Evolutionary conservation across 2,888 invertebrate species (phyloP).

Genomic region (Chromoteleia sp.): DNA sequence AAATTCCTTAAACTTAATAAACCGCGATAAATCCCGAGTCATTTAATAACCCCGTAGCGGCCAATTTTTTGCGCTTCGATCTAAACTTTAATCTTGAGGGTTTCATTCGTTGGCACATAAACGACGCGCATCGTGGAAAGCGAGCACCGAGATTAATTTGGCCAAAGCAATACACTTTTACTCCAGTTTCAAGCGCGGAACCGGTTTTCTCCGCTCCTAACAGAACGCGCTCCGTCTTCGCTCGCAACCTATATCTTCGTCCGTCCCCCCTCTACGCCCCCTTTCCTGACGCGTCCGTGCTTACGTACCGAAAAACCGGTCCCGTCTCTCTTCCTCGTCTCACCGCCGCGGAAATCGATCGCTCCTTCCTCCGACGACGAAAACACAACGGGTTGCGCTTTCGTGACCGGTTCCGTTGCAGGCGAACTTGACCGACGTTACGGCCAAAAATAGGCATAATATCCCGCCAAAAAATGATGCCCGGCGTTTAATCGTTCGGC

Average conservation of each 20-base stretch:
- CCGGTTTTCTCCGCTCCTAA: constrained; percentile 60
- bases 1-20: constrained; percentile 36
- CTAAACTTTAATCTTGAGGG: constrained; percentile 42
- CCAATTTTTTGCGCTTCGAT: constrained; percentile 37
- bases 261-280: constrained; percentile 40
- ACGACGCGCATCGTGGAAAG: constrained; percentile 49
- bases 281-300: constrained; percentile 47
- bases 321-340: constrained; percentile 36
- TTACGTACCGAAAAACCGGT: constrained; percentile 72
- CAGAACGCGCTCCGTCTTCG: constrained; percentile 50
- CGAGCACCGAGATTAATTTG: constrained; percentile 64
- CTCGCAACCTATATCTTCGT: constrained; percentile 48
- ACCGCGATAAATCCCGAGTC: constrained; percentile 27
- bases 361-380: constrained; percentile 21
- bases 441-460: constrained; percentile 59
- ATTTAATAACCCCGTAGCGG: constrained; percentile 32
- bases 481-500: constrained; percentile 38
- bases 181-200: constrained; percentile 70
- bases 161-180: constrained; percentile 70
- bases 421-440: constrained; percentile 60
- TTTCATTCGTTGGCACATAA: constrained; percentile 39
- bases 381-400: constrained; percentile 69
- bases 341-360: neutral
- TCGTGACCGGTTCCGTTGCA: constrained; percentile 65
- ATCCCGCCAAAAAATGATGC: constrained; percentile 56